Evolutionary conservation across 64 coral and sea anemone genomes (phyloP).

Genomic region (Cladopsammia gracilis): DNA sequence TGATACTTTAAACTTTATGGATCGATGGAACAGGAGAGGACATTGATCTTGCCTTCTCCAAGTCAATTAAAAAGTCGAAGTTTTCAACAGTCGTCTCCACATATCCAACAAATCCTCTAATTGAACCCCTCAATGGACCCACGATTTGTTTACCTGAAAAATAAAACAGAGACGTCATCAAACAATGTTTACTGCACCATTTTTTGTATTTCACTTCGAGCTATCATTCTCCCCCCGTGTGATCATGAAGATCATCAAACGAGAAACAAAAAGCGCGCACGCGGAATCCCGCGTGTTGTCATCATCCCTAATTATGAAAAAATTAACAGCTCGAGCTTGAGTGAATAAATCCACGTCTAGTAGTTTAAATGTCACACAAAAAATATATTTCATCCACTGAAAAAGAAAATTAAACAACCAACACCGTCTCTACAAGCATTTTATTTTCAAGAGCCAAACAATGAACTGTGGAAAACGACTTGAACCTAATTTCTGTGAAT

Average conservation of each 20-base stretch:
- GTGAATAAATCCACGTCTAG: no score
- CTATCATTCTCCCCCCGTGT: no score
- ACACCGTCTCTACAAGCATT: no score
- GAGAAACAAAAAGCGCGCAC: no score
- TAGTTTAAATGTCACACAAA: no score
- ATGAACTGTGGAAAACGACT: no score
- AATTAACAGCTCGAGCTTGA: not conserved
- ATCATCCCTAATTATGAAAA: not conserved
- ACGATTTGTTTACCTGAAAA: slow-evolving; percentile 88
- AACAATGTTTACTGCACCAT: not conserved
- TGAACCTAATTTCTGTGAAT: no score
- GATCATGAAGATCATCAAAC: no score
- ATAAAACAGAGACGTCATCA: not conserved
- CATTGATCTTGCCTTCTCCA: slow-evolving; percentile 32
- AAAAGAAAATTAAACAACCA: no score
- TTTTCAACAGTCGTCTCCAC: slow-evolving; percentile 89
- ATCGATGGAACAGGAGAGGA: not conserved
- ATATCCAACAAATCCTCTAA: slow-evolving; percentile 95
- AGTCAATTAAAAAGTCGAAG: slow-evolving; percentile 84
- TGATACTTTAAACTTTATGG: not conserved
- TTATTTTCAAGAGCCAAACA: no score
- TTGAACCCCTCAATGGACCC: slow-evolving; percentile 82
- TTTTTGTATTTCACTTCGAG: not conserved
- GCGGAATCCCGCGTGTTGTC: no score
- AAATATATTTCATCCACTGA: no score